These are phyloP conservation scores for Wiebesia pumilae DNA, from an alignment of 1,140 invertebrate genomes.

Conservation along the genomic window DNA sequence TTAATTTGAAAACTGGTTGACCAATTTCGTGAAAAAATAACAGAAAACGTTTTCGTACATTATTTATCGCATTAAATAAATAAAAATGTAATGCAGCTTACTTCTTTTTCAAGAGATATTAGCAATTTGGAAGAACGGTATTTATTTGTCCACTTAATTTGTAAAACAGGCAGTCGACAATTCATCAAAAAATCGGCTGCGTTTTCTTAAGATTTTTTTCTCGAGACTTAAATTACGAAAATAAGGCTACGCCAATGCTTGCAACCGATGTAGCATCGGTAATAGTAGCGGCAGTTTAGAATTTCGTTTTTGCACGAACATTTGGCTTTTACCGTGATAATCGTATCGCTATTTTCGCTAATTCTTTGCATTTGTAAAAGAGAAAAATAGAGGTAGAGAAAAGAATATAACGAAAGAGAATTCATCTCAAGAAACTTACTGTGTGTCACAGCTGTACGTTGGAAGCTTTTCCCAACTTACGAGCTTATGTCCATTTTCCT, in stretches of 20 bases:
- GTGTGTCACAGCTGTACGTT: no score
- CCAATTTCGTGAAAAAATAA: no score
- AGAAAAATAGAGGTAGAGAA: not conserved
- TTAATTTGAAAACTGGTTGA: no score
- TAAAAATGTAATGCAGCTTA: no score
- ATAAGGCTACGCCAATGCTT: conserved; percentile 17
- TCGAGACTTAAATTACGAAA: not conserved
- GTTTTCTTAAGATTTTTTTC: not conserved
- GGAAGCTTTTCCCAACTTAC: no score
- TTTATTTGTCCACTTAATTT: no score
- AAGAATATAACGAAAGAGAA: not conserved
- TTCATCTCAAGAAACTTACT: not conserved
- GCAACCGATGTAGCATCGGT: not conserved
- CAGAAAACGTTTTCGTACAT: no score
- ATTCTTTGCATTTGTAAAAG: not conserved
- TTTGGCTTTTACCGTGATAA: conserved; percentile 37
- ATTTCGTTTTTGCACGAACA: not conserved
- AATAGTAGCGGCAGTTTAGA: not conserved
- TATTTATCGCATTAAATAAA: no score
- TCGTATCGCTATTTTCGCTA: not conserved
- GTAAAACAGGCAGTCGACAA: no score
- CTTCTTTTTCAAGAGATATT: no score
- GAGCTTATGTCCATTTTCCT: not conserved
- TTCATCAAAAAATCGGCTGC: no score
- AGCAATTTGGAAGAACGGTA: no score